Evolutionary conservation across 2,113 vertebrate genomes (phyloP).

Genomic region (Blennius ocellaris): DNA sequence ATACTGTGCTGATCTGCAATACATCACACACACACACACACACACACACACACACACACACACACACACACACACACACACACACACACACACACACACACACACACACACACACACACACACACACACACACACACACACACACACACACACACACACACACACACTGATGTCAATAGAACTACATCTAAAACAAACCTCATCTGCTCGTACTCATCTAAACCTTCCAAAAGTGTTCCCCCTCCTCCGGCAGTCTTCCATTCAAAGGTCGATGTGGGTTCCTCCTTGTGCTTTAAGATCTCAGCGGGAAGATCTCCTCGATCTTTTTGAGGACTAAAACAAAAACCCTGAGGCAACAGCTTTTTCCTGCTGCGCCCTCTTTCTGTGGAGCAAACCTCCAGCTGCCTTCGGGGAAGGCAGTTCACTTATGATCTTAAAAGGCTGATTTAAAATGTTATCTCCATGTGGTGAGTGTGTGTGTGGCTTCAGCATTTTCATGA

Average conservation of each 20-base stretch:
- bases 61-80: neutral
- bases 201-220: constrained; percentile 39
- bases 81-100: constrained; percentile 9
- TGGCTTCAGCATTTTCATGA: neutral
- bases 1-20: constrained; percentile 49
- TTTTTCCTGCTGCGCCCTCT: neutral
- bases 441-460: constrained; percentile 1
- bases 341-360: constrained; percentile 10
- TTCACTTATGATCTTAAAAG: constrained; percentile 9
- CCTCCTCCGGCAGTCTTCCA: constrained; percentile 33
- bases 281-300: constrained; percentile 23
- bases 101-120: constrained; percentile 12
- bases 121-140: constrained; percentile 3
- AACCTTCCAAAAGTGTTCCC: constrained; percentile 29
- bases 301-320: constrained; percentile 1
- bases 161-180: constrained; percentile 10
- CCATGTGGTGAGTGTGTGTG: neutral
- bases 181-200: constrained; percentile 31
- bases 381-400: constrained; percentile 12
- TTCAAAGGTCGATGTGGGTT: constrained; percentile 27
- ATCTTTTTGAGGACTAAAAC: constrained; percentile 11
- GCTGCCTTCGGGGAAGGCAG: neutral
- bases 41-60: constrained; percentile 1
- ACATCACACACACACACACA: constrained; percentile 34
- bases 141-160: neutral